Conservation (phyloP, 2,113 vertebrate species). For the Catharus bicknelli region DNA sequence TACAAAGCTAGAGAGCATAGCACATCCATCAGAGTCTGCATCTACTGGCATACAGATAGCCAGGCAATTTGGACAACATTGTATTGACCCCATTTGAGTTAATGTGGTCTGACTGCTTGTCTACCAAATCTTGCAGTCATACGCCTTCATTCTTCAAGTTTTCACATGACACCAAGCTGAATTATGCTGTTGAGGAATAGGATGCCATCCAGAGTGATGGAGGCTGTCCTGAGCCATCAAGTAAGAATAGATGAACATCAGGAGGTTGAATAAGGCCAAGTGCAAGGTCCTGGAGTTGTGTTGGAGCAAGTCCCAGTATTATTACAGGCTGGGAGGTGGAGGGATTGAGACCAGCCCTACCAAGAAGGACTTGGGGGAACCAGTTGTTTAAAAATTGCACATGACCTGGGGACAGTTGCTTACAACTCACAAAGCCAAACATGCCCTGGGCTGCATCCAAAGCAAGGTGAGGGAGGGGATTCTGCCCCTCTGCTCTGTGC, state of each 20-base stretch:
- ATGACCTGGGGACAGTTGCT: not conserved
- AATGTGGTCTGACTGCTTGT: not conserved
- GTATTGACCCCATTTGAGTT: not conserved
- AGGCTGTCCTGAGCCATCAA: not conserved
- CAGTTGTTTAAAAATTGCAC: not conserved
- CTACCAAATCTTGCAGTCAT: not conserved
- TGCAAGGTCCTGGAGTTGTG: not conserved
- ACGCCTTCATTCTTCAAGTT: not conserved
- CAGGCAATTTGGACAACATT: not conserved
- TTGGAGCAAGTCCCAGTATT: not conserved
- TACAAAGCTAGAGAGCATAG: not conserved
- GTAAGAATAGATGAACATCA: not conserved
- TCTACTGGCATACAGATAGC: not conserved
- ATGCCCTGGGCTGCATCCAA: not conserved
- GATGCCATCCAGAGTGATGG: not conserved
- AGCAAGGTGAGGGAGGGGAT: not conserved
- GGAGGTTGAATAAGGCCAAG: not conserved
- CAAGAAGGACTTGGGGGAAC: not conserved
- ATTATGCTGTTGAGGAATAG: not conserved
- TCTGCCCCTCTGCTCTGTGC: not conserved
- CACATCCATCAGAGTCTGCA: not conserved
- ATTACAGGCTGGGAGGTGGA: not conserved
- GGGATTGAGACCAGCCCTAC: not conserved
- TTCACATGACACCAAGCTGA: not conserved
- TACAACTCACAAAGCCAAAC: not conserved